A percentile compares a stretch with the other conserved stretches of the same genome.
Evolutionary conservation across 2,113 vertebrate genomes (phyloP).

Genomic region (Peucedramus taeniatus): DNA sequence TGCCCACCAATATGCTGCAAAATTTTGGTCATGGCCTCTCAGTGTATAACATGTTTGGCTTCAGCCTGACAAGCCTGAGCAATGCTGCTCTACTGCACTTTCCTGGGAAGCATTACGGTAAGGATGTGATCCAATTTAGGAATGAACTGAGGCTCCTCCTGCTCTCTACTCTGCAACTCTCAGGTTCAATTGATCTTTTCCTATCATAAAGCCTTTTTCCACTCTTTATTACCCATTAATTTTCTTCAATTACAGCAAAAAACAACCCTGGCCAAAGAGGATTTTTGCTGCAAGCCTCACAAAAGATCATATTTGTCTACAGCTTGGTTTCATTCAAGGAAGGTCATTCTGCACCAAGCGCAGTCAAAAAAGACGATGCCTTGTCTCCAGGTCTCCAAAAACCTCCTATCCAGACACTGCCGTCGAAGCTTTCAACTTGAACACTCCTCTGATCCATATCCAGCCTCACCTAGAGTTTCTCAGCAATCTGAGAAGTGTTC

Average conservation of each 20-base stretch:
- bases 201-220: background rate
- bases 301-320: background rate
- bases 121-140: background rate
- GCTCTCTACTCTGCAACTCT: background rate
- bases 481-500: background rate
- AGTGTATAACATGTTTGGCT: background rate
- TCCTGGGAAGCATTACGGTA: background rate
- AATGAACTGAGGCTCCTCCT: background rate
- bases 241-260: slow-evolving; percentile 9
- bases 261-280: background rate
- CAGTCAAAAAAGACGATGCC: background rate
- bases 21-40: background rate
- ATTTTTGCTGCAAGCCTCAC: background rate
- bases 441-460: background rate
- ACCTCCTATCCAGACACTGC: background rate
- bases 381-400: background rate
- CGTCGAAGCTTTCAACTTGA: background rate
- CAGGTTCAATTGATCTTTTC: background rate
- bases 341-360: background rate
- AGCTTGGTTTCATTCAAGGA: background rate
- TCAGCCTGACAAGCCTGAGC: background rate
- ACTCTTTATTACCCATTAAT: background rate
- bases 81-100: background rate
- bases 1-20: background rate
- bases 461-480: background rate